Base-by-base conservation (phyloP, 2,113 vertebrate genomes). In the Addax nasomaculatus region DNA sequence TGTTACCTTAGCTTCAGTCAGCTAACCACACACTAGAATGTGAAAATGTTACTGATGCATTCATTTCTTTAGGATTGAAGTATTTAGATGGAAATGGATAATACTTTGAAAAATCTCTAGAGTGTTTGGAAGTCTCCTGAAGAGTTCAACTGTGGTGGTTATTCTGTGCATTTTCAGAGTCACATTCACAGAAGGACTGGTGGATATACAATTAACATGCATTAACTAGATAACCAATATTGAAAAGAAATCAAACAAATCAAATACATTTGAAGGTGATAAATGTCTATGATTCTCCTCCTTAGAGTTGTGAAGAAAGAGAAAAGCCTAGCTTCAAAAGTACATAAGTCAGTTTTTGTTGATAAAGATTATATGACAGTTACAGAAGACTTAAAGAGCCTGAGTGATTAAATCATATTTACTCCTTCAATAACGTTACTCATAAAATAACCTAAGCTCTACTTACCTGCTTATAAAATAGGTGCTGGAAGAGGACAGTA, bases 21-120 rank as follows among this genome's bases (percentile, higher is more conserved):
- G 30, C 58, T n/a, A 73, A 7, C 15, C 21, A 92, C 39, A 47
- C 19, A 39, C 19, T 85, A 79, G n/a, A 57, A 80, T 27, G 79
- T 16, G 4, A 11, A 90, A 53, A 88, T 85, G 17, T 64, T 70
- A 53, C 80, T 57, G 33, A 78, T 51, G 3, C 12, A 14, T 78
- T n/a, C 15, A 7, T 60, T 95, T 93, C 86, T 85, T 78, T 36
- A 79, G 51, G 7, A 30, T 79, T 30, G 11, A 95, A 97, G 36
- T 60, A 88, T 33, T 90, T 92, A 80, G 55, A 19, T 60, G 7
- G 64, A 85, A 84, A 92, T 39, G 3, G 23, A 85, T 51, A 25
- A 88, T 70, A n/a, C 47, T 89, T 89, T 95, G 25, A 89, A 89
- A 95, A 92, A n/a, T 92, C 67, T 62, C 78, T 80, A 30, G n/a